Conservation (phyloP, 2,797 vertebrate genomes). For the Phalanger gymnotis region DNA sequence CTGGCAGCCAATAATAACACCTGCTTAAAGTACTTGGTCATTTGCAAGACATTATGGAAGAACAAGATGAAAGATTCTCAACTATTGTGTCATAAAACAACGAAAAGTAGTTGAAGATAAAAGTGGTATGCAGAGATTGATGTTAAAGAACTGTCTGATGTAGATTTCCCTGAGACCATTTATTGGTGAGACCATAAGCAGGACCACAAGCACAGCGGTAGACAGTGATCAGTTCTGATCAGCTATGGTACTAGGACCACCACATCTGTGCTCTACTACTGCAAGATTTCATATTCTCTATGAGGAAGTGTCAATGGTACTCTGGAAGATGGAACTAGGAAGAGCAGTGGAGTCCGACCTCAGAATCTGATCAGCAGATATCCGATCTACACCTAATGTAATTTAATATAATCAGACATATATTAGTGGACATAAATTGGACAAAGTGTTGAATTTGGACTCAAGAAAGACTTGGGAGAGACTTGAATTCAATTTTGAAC, state of each 20-base stretch:
- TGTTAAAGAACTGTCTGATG: neutral
- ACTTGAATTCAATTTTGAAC: neutral
- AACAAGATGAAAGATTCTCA: neutral
- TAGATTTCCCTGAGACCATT: neutral
- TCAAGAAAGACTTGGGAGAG: neutral
- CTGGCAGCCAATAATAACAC: neutral
- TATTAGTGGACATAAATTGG: neutral
- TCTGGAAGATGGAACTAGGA: neutral
- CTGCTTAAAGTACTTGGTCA: neutral
- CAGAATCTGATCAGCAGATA: neutral
- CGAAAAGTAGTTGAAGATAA: neutral
- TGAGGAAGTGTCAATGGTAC: neutral
- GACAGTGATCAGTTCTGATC: neutral
- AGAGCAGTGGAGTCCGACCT: neutral
- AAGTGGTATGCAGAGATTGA: neutral
- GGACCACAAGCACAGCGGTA: neutral
- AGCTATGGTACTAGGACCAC: neutral
- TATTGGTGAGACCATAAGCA: neutral
- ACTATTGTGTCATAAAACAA: neutral
- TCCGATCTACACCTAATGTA: neutral
- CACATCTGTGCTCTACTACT: neutral
- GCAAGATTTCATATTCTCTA: neutral
- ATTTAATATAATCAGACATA: neutral
- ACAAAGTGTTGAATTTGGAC: neutral
- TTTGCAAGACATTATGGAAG: neutral